Percentiles rank a stretch among this genome's conserved stretches.
These are phyloP conservation scores for Bergia sp. DNA, from an alignment of 92 coral and sea anemone genomes.

Conservation along the genomic window DNA sequence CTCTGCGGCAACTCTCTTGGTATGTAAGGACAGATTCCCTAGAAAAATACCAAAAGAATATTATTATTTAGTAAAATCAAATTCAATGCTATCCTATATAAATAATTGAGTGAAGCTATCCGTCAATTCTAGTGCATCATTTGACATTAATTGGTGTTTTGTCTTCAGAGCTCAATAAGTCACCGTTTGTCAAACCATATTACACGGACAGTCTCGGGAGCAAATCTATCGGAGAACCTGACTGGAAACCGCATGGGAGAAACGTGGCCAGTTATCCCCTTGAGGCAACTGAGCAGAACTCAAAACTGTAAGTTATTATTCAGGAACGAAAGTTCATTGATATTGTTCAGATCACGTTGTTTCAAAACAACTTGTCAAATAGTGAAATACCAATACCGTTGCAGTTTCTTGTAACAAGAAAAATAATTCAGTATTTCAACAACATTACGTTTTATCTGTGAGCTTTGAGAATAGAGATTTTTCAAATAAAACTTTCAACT, in stretches of 20 bases:
- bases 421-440: too few species aligned
- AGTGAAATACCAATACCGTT: too few species aligned
- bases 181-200: slow-evolving; percentile 68
- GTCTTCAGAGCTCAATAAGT: slow-evolving; percentile 19
- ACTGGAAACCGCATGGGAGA: slow-evolving; percentile 91
- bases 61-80: background rate
- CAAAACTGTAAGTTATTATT: slow-evolving; percentile 44
- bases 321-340: background rate
- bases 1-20: slow-evolving; percentile 7
- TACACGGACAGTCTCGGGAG: slow-evolving; percentile 80
- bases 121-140: background rate
- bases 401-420: too few species aligned
- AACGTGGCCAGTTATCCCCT: slow-evolving; percentile 71
- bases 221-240: slow-evolving; percentile 91
- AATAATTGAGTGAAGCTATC: background rate
- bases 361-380: too few species aligned
- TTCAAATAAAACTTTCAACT: too few species aligned
- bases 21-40: background rate
- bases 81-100: background rate
- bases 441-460: too few species aligned
- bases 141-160: background rate
- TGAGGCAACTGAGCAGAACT: slow-evolving; percentile 49
- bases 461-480: too few species aligned
- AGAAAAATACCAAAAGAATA: background rate
- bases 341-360: background rate